Percentiles rank a stretch among this genome's conserved stretches.
Evolutionary conservation across 2,797 vertebrate species (phyloP).

Genomic region (Myotis pilosus): DNA sequence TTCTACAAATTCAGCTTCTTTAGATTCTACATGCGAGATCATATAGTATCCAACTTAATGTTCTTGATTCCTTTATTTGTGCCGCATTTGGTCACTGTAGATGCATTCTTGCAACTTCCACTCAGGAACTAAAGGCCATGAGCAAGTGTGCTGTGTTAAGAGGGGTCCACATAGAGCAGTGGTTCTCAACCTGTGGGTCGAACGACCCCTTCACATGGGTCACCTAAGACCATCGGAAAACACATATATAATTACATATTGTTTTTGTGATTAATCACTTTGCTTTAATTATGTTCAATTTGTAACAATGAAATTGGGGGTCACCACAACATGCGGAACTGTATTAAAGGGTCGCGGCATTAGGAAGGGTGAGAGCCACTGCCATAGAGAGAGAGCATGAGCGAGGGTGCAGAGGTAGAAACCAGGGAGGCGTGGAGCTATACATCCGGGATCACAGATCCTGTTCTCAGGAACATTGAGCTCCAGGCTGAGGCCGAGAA

Average conservation of each 20-base stretch:
- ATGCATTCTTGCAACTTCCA: neutral
- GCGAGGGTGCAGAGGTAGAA: neutral
- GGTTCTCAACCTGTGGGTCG: too few species aligned
- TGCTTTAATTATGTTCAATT: too few species aligned
- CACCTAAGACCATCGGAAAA: too few species aligned
- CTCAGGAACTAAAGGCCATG: neutral
- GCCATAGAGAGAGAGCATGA: neutral
- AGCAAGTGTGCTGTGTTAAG: neutral
- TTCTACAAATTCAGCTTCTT: neutral
- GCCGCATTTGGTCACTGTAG: neutral
- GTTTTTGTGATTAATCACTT: too few species aligned
- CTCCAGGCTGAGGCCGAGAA: neutral
- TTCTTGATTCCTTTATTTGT: neutral
- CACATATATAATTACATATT: too few species aligned
- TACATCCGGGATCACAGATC: neutral
- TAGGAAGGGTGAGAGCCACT: too few species aligned
- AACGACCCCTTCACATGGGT: too few species aligned
- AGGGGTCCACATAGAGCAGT: neutral
- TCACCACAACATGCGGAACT: too few species aligned
- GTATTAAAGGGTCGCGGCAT: too few species aligned
- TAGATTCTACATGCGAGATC: neutral
- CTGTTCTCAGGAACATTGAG: neutral
- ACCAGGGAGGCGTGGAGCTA: neutral
- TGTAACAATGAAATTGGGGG: too few species aligned
- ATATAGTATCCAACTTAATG: neutral